phyloP scores from a whole-genome alignment of 1,140 invertebrate genomes.

The Dendroctonus ponderosae region DNA sequence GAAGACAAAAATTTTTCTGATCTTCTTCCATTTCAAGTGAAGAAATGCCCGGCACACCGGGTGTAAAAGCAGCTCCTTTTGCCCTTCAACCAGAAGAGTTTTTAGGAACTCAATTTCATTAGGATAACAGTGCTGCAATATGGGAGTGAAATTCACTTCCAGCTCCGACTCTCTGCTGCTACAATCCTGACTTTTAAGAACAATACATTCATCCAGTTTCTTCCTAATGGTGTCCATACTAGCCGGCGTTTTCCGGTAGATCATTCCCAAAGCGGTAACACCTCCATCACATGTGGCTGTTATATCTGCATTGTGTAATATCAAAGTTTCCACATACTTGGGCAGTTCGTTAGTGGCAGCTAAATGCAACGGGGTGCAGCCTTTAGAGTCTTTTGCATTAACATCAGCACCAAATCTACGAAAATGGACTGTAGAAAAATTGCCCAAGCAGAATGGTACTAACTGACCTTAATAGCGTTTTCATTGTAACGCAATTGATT shows the following conservation, averaged over 20 bases:
- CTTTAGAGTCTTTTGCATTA: constrained; percentile 81
- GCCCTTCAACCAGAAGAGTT: constrained; percentile 77
- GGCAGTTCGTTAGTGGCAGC: constrained; percentile 79
- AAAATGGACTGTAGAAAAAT: constrained; percentile 5
- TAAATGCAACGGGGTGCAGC: constrained; percentile 85
- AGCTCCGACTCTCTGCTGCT: constrained; percentile 74
- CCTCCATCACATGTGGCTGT: constrained; percentile 79
- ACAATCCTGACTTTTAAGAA: constrained; percentile 68
- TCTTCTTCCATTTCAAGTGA: constrained; percentile 83
- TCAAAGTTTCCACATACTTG: constrained; percentile 75
- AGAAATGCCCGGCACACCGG: constrained; percentile 79
- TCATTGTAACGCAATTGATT: constrained; percentile 69
- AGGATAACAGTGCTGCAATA: constrained; percentile 72
- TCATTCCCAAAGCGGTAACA: constrained; percentile 75
- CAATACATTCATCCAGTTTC: constrained; percentile 73
- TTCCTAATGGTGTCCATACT: constrained; percentile 72
- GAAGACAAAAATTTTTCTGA: constrained; percentile 79
- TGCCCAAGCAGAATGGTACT: not conserved
- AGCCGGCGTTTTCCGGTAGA: constrained; percentile 76
- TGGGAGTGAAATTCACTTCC: constrained; percentile 72
- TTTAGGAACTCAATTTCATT: constrained; percentile 76
- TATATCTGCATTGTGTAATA: constrained; percentile 79
- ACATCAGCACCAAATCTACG: constrained; percentile 70
- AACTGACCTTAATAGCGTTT: constrained; percentile 60
- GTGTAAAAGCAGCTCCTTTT: constrained; percentile 77